phyloP scores from a whole-genome alignment of 30 jellyfish, hydroid and myxozoan genomes.

The Haliclystus octoradiatus region DNA sequence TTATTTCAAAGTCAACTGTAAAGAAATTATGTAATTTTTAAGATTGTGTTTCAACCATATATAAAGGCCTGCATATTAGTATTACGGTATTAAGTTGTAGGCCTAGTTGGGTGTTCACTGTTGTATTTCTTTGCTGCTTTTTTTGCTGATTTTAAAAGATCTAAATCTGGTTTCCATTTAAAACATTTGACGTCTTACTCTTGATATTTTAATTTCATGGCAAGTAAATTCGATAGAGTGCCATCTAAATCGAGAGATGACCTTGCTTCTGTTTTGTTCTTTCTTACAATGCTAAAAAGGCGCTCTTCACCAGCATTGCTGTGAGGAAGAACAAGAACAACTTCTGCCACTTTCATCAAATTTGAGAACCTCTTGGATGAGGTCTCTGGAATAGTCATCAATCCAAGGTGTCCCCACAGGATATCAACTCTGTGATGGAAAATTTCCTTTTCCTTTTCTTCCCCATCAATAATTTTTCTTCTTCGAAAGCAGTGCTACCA shows the following conservation, averaged over 20 bases:
- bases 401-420: too few relatives aligned
- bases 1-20: too few relatives aligned
- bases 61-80: too few relatives aligned
- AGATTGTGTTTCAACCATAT: too few relatives aligned
- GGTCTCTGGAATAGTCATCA: too few relatives aligned
- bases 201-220: background rate
- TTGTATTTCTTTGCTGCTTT: background rate
- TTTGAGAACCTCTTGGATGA: too few relatives aligned
- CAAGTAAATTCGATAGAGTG: background rate
- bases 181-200: background rate
- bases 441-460: too few relatives aligned
- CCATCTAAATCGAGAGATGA: background rate
- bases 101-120: background rate
- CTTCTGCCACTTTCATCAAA: background rate
- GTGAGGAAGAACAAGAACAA: background rate
- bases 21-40: too few relatives aligned
- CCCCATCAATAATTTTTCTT: constrained; percentile 24
- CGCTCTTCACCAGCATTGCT: background rate
- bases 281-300: background rate
- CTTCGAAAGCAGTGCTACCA: constrained; percentile 22
- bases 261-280: background rate
- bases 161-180: background rate
- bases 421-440: too few relatives aligned
- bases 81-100: too few relatives aligned
- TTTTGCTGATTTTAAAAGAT: background rate